Conservation (phyloP, 2,888 invertebrate genomes). For the Eupithecia exiguata region DNA sequence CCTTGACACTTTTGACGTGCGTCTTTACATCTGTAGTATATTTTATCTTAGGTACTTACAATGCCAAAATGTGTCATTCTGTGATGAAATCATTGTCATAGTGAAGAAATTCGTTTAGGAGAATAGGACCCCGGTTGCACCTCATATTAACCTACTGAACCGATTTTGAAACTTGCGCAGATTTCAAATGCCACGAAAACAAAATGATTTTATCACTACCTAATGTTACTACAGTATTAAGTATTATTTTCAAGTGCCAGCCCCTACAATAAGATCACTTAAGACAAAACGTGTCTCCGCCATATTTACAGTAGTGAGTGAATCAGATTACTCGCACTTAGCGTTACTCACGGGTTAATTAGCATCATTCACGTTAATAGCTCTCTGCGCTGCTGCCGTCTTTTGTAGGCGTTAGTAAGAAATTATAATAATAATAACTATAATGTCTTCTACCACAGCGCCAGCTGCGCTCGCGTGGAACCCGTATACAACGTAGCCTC, state of each 20-base stretch:
- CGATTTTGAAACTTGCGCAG: no score
- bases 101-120: no score
- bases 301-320: constrained; percentile 30
- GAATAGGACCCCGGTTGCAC: no score
- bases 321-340: constrained; percentile 46
- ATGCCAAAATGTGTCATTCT: no score
- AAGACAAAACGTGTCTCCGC: constrained; percentile 13
- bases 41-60: no score
- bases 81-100: no score
- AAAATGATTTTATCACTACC: not conserved
- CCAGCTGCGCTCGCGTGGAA: not conserved
- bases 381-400: constrained; percentile 18
- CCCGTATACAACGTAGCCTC: no score
- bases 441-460: no score
- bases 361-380: constrained; percentile 45
- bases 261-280: constrained; percentile 18
- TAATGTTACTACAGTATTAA: not conserved
- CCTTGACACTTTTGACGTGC: no score
- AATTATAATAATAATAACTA: not conserved
- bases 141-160: no score
- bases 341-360: constrained; percentile 42
- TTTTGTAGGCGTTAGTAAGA: constrained; percentile 17
- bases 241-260: not conserved
- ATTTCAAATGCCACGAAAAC: no score
- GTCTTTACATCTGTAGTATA: no score